These are phyloP conservation scores for Gonocerus acuteangulatus DNA, from an alignment of 2,888 invertebrate genomes.

Conservation along the genomic window DNA sequence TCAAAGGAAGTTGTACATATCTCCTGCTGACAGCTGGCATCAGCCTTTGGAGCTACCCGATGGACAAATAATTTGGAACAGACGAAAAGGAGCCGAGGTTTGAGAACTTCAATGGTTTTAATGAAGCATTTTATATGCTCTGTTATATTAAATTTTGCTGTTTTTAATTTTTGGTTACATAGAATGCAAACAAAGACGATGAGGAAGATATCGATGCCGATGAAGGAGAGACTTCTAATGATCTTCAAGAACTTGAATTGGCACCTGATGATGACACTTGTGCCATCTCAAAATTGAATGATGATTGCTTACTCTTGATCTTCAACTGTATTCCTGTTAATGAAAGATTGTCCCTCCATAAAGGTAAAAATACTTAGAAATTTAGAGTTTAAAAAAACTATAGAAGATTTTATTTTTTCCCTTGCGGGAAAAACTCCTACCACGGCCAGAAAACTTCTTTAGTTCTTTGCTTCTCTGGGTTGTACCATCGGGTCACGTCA, in stretches of 20 bases:
- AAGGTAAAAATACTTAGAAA: conserved; percentile 16
- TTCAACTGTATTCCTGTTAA: conserved; percentile 24
- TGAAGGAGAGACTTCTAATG: neutral
- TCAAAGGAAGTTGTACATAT: conserved; percentile 44
- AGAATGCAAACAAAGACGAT: neutral
- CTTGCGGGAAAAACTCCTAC: too few relatives aligned
- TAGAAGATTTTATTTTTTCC: too few relatives aligned
- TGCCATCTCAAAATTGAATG: conserved; percentile 29
- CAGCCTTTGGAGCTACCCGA: conserved; percentile 45
- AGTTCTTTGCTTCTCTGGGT: too few relatives aligned
- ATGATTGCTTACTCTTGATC: conserved; percentile 31
- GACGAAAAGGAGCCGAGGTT: neutral
- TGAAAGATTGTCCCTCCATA: conserved; percentile 18
- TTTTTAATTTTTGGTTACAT: neutral
- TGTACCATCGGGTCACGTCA: too few relatives aligned
- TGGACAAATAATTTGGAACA: conserved; percentile 26
- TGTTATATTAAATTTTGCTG: neutral
- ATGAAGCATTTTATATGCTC: neutral
- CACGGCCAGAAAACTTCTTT: too few relatives aligned
- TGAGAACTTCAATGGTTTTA: too few relatives aligned
- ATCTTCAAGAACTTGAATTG: neutral
- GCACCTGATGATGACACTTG: neutral
- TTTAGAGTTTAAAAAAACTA: too few relatives aligned
- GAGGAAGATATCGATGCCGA: neutral
- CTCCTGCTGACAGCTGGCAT: conserved; percentile 56